These are phyloP conservation scores for Agraylea sexmaculata DNA, from an alignment of 1,140 invertebrate genomes.

Conservation along the genomic window DNA sequence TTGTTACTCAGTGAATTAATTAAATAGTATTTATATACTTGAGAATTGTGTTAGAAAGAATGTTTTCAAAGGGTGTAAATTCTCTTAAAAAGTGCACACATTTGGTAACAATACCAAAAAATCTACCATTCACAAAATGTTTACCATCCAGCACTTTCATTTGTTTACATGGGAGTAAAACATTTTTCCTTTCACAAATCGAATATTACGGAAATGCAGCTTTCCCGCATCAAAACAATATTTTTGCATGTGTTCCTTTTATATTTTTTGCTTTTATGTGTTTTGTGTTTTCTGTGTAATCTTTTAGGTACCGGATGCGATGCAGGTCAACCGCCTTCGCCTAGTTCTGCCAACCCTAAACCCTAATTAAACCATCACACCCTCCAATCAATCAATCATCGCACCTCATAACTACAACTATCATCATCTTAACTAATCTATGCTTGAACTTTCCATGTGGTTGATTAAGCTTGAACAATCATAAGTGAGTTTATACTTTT, in stretches of 20 bases:
- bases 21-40: no score
- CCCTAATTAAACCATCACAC: constrained; percentile 16
- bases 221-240: no score
- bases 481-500: constrained; percentile 20
- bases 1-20: no score
- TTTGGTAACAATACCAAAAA: no score
- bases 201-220: no score
- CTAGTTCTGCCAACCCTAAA: constrained; percentile 17
- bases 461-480: constrained; percentile 20
- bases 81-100: no score
- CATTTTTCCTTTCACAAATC: no score
- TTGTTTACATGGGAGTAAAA: no score
- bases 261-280: constrained; percentile 20
- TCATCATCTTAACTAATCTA: constrained; percentile 19
- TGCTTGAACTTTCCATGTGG: constrained; percentile 22
- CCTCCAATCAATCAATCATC: constrained; percentile 13
- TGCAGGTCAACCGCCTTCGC: constrained; percentile 10
- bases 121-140: no score
- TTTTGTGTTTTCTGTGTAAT: constrained; percentile 20
- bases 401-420: constrained; percentile 6
- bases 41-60: no score
- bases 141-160: no score
- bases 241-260: background rate
- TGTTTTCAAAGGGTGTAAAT: no score
- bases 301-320: constrained; percentile 20